phyloP scores from a whole-genome alignment of 2,797 vertebrate species.

The Falco naumanni region DNA sequence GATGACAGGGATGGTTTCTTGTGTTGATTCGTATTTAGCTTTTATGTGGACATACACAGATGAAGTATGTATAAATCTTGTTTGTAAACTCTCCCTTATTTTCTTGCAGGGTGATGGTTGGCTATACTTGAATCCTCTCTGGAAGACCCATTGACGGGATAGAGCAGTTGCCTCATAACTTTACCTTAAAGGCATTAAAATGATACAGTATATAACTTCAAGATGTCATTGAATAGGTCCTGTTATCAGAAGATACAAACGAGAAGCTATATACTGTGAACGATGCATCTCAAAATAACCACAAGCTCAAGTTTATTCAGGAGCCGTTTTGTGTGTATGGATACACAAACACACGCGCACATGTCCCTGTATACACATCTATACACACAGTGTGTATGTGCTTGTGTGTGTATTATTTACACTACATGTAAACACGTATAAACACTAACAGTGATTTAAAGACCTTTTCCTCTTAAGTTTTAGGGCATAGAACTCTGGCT shows the following conservation, averaged over 20 bases:
- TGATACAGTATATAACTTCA: slow-evolving; percentile 58
- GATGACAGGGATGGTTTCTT: background rate
- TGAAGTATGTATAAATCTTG: background rate
- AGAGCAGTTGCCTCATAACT: slow-evolving; percentile 12
- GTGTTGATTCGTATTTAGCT: background rate
- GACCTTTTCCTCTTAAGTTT: slow-evolving; percentile 37
- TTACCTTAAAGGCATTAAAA: slow-evolving; percentile 71
- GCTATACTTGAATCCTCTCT: slow-evolving; percentile 88
- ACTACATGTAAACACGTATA: slow-evolving; percentile 39
- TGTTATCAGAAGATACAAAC: background rate
- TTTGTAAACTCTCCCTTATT: slow-evolving; percentile 40
- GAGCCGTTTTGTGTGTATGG: slow-evolving; percentile 65
- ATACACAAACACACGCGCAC: background rate
- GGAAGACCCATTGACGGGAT: slow-evolving; percentile 86
- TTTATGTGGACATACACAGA: background rate
- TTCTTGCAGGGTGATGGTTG: slow-evolving; percentile 89
- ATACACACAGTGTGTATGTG: background rate
- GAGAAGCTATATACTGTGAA: slow-evolving; percentile 57
- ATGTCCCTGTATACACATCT: background rate
- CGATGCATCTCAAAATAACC: slow-evolving; percentile 32
- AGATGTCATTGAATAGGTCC: slow-evolving; percentile 46
- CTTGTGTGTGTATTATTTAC: slow-evolving; percentile 10
- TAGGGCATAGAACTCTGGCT: background rate
- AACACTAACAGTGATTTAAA: slow-evolving; percentile 28
- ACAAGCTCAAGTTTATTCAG: slow-evolving; percentile 41